Evolutionary conservation across 2,797 vertebrate species (phyloP).

Genomic region (Amblyraja radiata): DNA sequence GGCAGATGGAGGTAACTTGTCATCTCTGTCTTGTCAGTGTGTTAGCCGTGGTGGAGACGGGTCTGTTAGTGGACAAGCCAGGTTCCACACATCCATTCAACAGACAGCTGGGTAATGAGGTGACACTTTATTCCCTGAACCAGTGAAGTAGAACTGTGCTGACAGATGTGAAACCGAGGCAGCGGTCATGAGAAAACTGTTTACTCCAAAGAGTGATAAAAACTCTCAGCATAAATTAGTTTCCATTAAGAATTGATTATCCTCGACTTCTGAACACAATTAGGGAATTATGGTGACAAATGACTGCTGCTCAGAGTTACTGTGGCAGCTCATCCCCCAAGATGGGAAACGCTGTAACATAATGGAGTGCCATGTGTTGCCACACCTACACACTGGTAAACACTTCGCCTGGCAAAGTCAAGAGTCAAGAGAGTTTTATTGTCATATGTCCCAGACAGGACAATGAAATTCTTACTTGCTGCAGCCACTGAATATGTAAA

Average conservation of each 20-base stretch:
- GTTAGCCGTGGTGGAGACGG: slow-evolving; percentile 46
- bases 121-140: slow-evolving; percentile 59
- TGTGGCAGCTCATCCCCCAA: background rate
- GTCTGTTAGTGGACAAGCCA: slow-evolving; percentile 49
- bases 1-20: slow-evolving; percentile 47
- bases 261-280: slow-evolving; percentile 24
- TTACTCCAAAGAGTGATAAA: background rate
- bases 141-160: slow-evolving; percentile 53
- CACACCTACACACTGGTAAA: background rate
- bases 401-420: no score
- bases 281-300: slow-evolving; percentile 15
- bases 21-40: slow-evolving; percentile 44
- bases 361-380: background rate
- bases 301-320: background rate
- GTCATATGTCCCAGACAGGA: no score
- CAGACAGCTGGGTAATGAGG: slow-evolving; percentile 57
- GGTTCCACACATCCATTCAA: slow-evolving; percentile 53
- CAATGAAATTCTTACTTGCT: no score
- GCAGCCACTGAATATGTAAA: no score
- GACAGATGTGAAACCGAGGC: slow-evolving; percentile 51
- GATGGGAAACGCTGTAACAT: background rate
- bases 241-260: slow-evolving; percentile 26
- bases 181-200: slow-evolving; percentile 27
- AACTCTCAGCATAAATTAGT: slow-evolving; percentile 17
- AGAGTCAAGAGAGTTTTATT: no score